A percentile compares a stretch with the other conserved stretches of the same genome.
Evolutionary conservation across 2,797 vertebrate species (phyloP).

Genomic region (Sebastes kiyomatsui): DNA sequence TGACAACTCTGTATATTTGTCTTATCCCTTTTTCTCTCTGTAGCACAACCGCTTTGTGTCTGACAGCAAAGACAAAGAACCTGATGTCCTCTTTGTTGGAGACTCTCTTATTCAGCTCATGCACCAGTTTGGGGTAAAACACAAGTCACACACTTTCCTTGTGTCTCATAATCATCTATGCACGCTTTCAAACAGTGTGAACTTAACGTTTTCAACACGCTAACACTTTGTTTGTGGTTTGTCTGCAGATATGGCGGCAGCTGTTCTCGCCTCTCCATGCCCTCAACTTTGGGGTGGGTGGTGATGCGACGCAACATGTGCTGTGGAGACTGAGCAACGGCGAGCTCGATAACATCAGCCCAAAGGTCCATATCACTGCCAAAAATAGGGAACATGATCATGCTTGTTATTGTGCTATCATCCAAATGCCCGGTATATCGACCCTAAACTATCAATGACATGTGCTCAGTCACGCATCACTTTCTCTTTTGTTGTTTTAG

Average conservation of each 20-base stretch:
- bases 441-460: neutral
- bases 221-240: constrained; percentile 27
- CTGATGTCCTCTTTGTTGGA: constrained; percentile 92
- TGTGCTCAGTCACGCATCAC: neutral
- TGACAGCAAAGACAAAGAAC: constrained; percentile 93
- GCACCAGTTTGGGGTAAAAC: constrained; percentile 90
- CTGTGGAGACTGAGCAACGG: constrained; percentile 92
- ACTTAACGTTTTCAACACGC: neutral
- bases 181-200: neutral
- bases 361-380: constrained; percentile 82
- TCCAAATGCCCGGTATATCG: constrained; percentile 2
- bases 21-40: neutral
- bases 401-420: constrained; percentile 31
- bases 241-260: constrained; percentile 88
- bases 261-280: constrained; percentile 94
- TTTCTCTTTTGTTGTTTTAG: constrained; percentile 71
- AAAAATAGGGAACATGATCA: constrained; percentile 37
- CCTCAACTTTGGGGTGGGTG: constrained; percentile 91
- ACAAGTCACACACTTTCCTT: neutral
- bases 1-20: neutral
- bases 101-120: constrained; percentile 91
- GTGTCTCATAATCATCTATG: neutral
- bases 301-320: constrained; percentile 91
- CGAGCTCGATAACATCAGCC: constrained; percentile 91
- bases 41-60: constrained; percentile 92